These are phyloP conservation scores for Tiliacea citrago DNA, from an alignment of 2,888 invertebrate species.

Conservation along the genomic window DNA sequence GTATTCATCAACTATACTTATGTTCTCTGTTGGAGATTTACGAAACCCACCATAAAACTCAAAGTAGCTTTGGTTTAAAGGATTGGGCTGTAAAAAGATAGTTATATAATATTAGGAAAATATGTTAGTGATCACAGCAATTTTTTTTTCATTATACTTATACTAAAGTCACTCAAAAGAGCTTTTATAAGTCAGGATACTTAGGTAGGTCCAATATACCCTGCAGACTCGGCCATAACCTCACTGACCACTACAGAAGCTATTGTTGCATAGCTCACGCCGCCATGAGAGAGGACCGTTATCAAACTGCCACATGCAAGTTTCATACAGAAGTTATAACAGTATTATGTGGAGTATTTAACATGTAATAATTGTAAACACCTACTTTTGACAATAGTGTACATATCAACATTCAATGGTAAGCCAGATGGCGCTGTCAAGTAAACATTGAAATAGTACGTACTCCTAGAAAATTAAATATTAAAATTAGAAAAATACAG, in stretches of 20 bases:
- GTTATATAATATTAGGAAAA: neutral
- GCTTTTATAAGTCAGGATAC: too few species aligned
- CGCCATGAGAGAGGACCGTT: too few species aligned
- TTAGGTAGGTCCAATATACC: neutral
- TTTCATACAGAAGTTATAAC: neutral
- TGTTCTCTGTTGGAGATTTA: neutral
- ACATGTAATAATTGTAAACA: neutral
- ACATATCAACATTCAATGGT: neutral
- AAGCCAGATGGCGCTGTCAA: too few species aligned
- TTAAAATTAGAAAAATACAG: too few species aligned
- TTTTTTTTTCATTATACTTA: neutral
- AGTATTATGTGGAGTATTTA: neutral
- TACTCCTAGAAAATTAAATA: too few species aligned
- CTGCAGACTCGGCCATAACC: neutral
- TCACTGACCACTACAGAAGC: neutral
- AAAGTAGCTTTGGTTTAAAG: neutral
- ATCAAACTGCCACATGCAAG: too few species aligned
- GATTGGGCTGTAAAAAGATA: neutral
- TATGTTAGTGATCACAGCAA: neutral
- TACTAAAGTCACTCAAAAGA: too few species aligned
- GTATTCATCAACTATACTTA: neutral
- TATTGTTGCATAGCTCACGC: too few species aligned
- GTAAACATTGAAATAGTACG: too few species aligned
- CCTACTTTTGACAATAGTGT: neutral
- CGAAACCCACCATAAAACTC: neutral